Evolutionary conservation across 2,113 vertebrate species (phyloP).

Genomic region (Cygnus buccinator): DNA sequence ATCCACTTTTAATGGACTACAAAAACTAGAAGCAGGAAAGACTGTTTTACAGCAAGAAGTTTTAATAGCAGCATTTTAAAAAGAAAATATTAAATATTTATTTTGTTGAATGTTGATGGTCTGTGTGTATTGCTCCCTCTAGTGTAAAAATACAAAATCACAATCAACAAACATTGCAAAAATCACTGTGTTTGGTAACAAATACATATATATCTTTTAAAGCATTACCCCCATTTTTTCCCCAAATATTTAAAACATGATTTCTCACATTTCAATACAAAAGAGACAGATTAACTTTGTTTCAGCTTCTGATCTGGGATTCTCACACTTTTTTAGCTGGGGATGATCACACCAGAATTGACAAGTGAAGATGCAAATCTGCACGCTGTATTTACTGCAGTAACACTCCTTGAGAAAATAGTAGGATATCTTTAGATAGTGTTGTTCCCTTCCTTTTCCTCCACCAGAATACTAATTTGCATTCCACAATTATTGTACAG

Average conservation of each 20-base stretch:
- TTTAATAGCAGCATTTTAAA: neutral
- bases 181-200: neutral
- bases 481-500: neutral
- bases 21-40: neutral
- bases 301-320: neutral
- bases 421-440: neutral
- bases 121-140: conserved; percentile 53
- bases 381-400: neutral
- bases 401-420: rapidly evolving
- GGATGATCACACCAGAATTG: neutral
- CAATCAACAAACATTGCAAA: neutral
- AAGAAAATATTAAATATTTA: neutral
- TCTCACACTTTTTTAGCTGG: neutral
- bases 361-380: neutral
- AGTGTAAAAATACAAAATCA: conserved; percentile 28
- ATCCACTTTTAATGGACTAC: neutral
- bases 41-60: neutral
- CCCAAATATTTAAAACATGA: neutral
- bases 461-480: neutral
- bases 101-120: neutral
- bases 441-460: neutral
- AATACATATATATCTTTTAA: neutral
- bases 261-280: neutral
- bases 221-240: neutral
- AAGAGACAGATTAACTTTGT: neutral